Conservation (phyloP, 1,140 invertebrate genomes). For the Conus ventricosus region DNA sequence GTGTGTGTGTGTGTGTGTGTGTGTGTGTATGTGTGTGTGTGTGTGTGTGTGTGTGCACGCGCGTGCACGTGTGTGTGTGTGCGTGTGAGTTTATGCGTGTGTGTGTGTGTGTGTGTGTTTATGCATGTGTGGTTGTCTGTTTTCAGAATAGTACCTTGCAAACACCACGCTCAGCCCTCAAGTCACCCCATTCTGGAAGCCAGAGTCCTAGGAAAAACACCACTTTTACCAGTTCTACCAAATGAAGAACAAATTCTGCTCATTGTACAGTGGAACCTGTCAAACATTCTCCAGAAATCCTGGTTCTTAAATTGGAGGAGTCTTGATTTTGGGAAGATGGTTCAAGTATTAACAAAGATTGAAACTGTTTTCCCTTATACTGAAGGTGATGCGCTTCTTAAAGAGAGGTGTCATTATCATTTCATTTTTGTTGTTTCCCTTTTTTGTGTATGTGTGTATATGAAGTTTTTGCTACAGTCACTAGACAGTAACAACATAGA, state of each 20-base stretch:
- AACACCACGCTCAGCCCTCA: background rate
- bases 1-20: conserved; percentile 24
- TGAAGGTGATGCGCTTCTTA: background rate
- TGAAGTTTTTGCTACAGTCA: too few species aligned
- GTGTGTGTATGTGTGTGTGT: conserved; percentile 4
- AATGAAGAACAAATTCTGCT: background rate
- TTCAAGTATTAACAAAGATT: too few species aligned
- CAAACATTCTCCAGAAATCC: background rate
- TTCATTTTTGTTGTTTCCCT: too few species aligned
- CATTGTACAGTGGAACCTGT: background rate
- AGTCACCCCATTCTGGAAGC: background rate
- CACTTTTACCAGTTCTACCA: background rate
- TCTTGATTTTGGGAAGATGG: background rate
- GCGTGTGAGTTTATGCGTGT: background rate
- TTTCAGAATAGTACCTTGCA: background rate
- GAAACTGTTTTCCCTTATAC: background rate
- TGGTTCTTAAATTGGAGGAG: too few species aligned
- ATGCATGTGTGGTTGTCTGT: background rate
- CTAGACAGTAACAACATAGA: too few species aligned
- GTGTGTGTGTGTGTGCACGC: background rate
- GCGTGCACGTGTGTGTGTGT: conserved; percentile 19
- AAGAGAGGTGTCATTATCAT: background rate
- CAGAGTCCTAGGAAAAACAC: background rate
- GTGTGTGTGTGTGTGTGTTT: conserved; percentile 9
- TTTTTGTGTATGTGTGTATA: too few species aligned